phyloP scores from a whole-genome alignment of 2,888 invertebrate genomes.

The Eumacrocentrus americanus region DNA sequence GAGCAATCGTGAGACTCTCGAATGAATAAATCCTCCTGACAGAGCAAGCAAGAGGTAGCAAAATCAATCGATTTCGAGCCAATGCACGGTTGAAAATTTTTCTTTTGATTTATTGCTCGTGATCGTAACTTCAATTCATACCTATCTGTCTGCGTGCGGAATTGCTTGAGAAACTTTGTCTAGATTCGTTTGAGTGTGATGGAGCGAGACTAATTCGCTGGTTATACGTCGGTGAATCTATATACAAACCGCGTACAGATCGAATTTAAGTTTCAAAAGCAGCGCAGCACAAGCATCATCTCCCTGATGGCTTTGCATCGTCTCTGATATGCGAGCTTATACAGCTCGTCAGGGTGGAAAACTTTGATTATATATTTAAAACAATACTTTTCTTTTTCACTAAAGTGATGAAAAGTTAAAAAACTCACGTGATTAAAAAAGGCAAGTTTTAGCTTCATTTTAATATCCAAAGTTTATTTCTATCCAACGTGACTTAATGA shows the following conservation, averaged over 20 bases:
- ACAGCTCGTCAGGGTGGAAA: background rate
- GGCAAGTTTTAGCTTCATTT: background rate
- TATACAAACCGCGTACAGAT: background rate
- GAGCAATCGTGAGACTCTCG: slow-evolving; percentile 6
- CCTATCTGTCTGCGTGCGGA: background rate
- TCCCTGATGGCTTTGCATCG: background rate
- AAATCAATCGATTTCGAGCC: slow-evolving; percentile 13
- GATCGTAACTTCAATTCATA: slow-evolving; percentile 13
- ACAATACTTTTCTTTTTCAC: too few relatives aligned
- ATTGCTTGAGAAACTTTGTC: slow-evolving; percentile 4
- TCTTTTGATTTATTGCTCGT: slow-evolving; percentile 7
- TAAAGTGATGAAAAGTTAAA: too few relatives aligned
- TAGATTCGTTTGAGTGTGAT: background rate
- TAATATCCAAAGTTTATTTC: slow-evolving; percentile 13
- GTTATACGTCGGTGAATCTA: background rate
- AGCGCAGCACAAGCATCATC: background rate
- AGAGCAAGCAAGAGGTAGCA: background rate
- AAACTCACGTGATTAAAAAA: slow-evolving; percentile 21
- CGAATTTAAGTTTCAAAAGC: slow-evolving; percentile 1
- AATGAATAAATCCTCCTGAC: slow-evolving; percentile 14
- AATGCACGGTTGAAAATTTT: slow-evolving; percentile 12
- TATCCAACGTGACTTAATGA: background rate
- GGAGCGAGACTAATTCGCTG: background rate
- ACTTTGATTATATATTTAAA: slow-evolving; percentile 14
- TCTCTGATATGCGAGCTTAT: background rate